Percentiles rank a stretch among this genome's conserved stretches.
Evolutionary conservation across 64 coral and sea anemone genomes (phyloP).

Genomic region (Acropora yongei): DNA sequence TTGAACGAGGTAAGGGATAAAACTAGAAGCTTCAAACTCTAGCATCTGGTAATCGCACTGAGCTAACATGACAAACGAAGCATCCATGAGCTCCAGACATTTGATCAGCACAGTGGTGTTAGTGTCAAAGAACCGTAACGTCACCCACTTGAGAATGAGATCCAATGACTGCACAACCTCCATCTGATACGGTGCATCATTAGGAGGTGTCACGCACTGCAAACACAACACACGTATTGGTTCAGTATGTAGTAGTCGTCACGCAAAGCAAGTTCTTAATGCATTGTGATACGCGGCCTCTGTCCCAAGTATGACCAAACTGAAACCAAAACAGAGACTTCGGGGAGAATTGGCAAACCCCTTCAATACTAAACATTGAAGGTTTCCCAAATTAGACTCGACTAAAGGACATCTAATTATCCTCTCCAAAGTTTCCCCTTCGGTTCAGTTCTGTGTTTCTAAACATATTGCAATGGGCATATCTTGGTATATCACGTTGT

Average conservation of each 20-base stretch:
- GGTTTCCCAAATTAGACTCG: too few species aligned
- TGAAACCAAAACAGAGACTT: too few species aligned
- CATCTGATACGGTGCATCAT: slow-evolving; percentile 57
- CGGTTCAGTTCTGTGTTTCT: too few species aligned
- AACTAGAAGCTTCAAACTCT: slow-evolving; percentile 94
- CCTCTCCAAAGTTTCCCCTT: too few species aligned
- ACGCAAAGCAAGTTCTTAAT: not conserved
- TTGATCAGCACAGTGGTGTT: slow-evolving; percentile 98
- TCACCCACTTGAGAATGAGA: slow-evolving; percentile 91
- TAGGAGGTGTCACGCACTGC: slow-evolving; percentile 70
- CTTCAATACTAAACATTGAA: too few species aligned
- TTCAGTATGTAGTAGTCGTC: not conserved
- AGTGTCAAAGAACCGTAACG: slow-evolving; percentile 95
- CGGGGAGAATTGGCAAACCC: too few species aligned
- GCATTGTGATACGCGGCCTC: too few species aligned
- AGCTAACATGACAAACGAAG: slow-evolving; percentile 80
- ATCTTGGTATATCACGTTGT: too few species aligned
- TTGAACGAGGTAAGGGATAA: slow-evolving; percentile 93
- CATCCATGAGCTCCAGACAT: slow-evolving; percentile 87
- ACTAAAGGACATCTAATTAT: too few species aligned
- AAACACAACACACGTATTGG: not conserved
- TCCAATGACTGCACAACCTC: slow-evolving; percentile 86
- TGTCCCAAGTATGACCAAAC: too few species aligned
- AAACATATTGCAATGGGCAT: too few species aligned
- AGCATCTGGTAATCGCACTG: slow-evolving; percentile 88